Evolutionary conservation across 2,113 vertebrate species (phyloP).

Genomic region (Zootoca vivipara): DNA sequence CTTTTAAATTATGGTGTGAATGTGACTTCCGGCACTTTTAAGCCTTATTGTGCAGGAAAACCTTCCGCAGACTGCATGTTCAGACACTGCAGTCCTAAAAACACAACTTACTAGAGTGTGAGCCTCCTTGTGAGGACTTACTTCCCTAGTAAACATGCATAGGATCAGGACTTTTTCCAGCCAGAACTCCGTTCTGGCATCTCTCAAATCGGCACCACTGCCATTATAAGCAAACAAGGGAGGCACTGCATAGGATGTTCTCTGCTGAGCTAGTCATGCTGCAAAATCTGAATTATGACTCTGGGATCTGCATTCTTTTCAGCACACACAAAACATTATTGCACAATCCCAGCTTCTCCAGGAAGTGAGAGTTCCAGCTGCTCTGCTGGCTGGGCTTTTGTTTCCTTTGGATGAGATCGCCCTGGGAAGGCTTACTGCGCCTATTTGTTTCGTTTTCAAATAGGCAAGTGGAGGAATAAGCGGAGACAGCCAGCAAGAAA

Average conservation of each 20-base stretch:
- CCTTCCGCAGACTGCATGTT: not conserved
- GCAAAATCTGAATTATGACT: not conserved
- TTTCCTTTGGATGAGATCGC: not conserved
- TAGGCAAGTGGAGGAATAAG: not conserved
- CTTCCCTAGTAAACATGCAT: not conserved
- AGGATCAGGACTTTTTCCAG: too few relatives aligned
- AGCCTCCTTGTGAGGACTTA: not conserved
- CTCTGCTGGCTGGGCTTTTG: not conserved
- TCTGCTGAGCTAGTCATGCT: not conserved
- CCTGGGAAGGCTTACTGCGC: too few relatives aligned
- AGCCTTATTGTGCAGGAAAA: not conserved
- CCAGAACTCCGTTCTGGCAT: too few relatives aligned
- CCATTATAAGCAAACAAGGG: too few relatives aligned
- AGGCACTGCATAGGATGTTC: not conserved
- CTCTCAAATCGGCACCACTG: too few relatives aligned
- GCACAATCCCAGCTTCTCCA: not conserved
- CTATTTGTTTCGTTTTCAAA: not conserved
- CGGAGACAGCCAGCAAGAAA: not conserved
- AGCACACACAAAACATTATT: not conserved
- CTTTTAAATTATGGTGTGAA: too few relatives aligned
- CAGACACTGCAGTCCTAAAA: not conserved
- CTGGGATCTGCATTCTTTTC: not conserved
- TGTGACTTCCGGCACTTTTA: not conserved
- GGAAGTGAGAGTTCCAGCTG: not conserved
- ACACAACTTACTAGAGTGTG: not conserved